A percentile compares a stretch with the other conserved stretches of the same genome.
These are phyloP conservation scores for Chaetodon auriga DNA, from an alignment of 2,113 vertebrate genomes.

Conservation along the genomic window DNA sequence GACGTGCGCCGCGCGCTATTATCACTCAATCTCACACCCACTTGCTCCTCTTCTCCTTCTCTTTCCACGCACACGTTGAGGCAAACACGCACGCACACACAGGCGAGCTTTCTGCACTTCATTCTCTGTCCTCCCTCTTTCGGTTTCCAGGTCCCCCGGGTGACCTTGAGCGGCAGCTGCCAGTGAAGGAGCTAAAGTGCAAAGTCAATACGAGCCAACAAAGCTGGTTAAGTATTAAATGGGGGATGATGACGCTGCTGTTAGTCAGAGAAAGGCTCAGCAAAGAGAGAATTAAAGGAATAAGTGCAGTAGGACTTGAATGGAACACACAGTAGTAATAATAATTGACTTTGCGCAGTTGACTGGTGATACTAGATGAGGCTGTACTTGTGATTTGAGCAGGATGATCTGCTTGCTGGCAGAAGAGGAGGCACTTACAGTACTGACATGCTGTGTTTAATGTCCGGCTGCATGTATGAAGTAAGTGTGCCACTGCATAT, in stretches of 20 bases:
- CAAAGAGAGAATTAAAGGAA: slow-evolving; percentile 29
- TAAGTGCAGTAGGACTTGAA: slow-evolving; percentile 38
- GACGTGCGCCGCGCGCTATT: not conserved
- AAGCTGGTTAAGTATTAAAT: slow-evolving; percentile 80
- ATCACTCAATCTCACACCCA: slow-evolving; percentile 53
- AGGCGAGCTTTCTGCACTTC: not conserved
- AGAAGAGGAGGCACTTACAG: slow-evolving; percentile 9
- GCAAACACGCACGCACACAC: not conserved
- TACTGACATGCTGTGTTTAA: not conserved
- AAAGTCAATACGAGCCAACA: slow-evolving; percentile 75
- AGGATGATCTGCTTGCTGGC: slow-evolving; percentile 17
- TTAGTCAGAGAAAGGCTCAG: slow-evolving; percentile 53
- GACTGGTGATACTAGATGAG: slow-evolving; percentile 31
- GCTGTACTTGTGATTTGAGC: slow-evolving; percentile 30
- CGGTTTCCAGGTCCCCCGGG: slow-evolving; percentile 31
- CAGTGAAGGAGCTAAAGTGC: slow-evolving; percentile 73
- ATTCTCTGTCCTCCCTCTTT: slow-evolving; percentile 42
- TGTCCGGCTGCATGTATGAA: not conserved
- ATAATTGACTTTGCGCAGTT: slow-evolving; percentile 29
- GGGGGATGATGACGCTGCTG: slow-evolving; percentile 55
- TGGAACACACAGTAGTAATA: slow-evolving; percentile 49
- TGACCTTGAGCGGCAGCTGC: slow-evolving; percentile 71
- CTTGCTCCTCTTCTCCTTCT: slow-evolving; percentile 17
- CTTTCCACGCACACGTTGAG: not conserved
- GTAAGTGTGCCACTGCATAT: not conserved